Evolutionary conservation across 1,140 invertebrate genomes (phyloP), one percentile per base, ranked within the genome.

Genomic region (Ostrea denselamellosa): DNA sequence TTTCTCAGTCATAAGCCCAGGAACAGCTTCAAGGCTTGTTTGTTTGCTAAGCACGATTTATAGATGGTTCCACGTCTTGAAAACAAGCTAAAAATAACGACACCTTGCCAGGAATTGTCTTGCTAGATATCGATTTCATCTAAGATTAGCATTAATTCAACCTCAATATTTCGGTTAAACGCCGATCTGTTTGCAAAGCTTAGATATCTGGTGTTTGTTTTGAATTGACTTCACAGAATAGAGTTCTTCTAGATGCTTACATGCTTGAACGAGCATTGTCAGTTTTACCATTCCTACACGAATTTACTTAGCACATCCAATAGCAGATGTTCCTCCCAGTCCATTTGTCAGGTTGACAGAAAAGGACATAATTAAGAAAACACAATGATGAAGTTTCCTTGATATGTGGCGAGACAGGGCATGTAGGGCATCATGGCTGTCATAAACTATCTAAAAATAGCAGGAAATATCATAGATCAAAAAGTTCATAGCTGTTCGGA

Each of bases 41-140:
- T 77, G 68, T 77, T 77, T 77, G 68, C 68, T 22, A 77, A 77
- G 68, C 68, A 77, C 68, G 68, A 77, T 77, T 77, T 77, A 77
- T 77, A 77, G 68, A 77, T 34, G 25, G 68, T 77, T 77, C 25
- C 68, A 25, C 68, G 68, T 77, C 68, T 77, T 77, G 68, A 77
- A 77, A 77, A 77, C 28, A 34, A 10, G 68, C 68, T 77, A 44
- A 77, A 77, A 77, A 77, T 77, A 77, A 25, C 22, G 68, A 25
- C 25, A 77, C 28, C 25, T 77, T 77, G 28, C 65, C 68, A 77
- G 68, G 28, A 77, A 77, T 77, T 77, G 68, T 77, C 68, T 77
- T 77, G 28, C 68, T 28, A 28, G 17, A 25, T 25, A 77, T 77
- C 68, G 68, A 77, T 77, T 77, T 77, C 68, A 34, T 77, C 68